Evolutionary conservation across 2,113 vertebrate species (phyloP).

Genomic region (Tursiops truncatus): DNA sequence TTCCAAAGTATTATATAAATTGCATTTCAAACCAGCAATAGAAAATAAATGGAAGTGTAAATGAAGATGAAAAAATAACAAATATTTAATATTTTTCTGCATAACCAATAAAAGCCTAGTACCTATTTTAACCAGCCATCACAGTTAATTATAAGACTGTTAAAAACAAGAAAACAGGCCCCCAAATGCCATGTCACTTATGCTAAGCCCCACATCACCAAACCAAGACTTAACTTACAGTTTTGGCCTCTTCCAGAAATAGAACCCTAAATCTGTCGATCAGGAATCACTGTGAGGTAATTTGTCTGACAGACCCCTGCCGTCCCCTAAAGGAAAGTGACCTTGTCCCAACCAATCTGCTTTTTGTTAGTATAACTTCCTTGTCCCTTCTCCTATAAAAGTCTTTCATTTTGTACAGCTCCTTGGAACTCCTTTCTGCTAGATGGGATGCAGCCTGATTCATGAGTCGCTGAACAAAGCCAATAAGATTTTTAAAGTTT

Average conservation of each 20-base stretch:
- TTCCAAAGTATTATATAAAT: background rate
- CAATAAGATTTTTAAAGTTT: background rate
- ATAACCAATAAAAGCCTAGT: background rate
- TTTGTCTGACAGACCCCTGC: background rate
- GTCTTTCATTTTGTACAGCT: background rate
- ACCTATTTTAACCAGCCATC: slow-evolving; percentile 43
- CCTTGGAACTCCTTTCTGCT: background rate
- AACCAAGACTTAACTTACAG: background rate
- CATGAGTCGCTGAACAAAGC: background rate
- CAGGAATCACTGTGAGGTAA: background rate
- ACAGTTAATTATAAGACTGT: background rate
- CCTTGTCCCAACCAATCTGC: background rate
- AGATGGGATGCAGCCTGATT: background rate
- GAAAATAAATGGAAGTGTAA: background rate
- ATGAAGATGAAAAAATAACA: slow-evolving; percentile 13
- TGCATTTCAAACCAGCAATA: slow-evolving; percentile 16
- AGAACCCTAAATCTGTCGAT: background rate
- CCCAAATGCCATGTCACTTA: background rate
- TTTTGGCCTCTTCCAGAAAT: background rate
- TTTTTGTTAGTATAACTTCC: background rate
- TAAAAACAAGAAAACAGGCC: background rate
- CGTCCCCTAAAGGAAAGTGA: background rate
- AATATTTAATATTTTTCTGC: slow-evolving; percentile 1
- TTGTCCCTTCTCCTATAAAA: background rate
- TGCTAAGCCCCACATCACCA: background rate